Conservation (phyloP, 2,113 vertebrate species). For the Agelaius tricolor region DNA sequence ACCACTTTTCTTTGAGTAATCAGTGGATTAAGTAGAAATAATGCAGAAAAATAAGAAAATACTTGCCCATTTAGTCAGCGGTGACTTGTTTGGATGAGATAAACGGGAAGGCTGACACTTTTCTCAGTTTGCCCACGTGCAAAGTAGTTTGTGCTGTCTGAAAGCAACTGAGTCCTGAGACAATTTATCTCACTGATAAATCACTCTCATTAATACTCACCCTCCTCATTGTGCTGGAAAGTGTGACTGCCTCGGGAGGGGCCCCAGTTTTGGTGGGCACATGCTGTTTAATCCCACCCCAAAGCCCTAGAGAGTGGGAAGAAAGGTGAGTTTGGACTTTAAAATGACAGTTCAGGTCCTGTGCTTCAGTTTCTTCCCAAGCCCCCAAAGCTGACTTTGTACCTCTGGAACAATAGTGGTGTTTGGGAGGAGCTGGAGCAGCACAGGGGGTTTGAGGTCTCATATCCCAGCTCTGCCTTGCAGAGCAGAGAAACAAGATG, state of each 20-base stretch:
- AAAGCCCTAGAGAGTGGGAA: background rate
- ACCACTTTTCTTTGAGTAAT: background rate
- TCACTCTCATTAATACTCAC: background rate
- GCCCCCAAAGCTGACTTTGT: background rate
- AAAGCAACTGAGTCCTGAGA: background rate
- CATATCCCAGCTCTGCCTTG: background rate
- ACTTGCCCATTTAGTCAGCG: background rate
- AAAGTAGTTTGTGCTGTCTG: background rate
- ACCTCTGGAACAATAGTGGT: fast-evolving
- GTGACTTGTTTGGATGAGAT: background rate
- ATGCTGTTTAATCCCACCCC: background rate
- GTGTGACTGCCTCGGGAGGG: fast-evolving
- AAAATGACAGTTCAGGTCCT: background rate
- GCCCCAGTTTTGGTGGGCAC: background rate
- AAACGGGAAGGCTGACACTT: background rate
- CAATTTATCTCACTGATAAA: background rate
- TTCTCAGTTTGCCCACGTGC: background rate
- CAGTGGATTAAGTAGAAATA: background rate
- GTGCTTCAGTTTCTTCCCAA: background rate
- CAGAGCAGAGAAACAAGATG: background rate
- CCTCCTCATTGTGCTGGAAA: fast-evolving
- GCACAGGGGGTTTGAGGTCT: fast-evolving
- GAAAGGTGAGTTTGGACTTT: background rate
- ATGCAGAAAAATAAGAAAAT: background rate
- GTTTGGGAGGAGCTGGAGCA: background rate